Base-by-base conservation (phyloP, 1,140 invertebrate genomes). In the Pachypsylla venusta region DNA sequence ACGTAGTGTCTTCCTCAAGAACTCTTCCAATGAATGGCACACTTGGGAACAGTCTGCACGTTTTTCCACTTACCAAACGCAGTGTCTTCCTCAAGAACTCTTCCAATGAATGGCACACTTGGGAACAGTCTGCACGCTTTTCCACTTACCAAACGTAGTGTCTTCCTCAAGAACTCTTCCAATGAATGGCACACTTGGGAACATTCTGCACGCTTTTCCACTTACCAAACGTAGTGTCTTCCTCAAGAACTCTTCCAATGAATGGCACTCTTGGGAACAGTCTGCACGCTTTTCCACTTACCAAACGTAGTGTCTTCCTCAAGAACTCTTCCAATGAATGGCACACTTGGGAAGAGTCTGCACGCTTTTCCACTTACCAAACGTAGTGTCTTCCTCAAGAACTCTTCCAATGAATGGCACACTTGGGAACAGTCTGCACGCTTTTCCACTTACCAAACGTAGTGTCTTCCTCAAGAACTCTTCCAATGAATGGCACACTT, bases 251-350 rank as follows among this genome's bases (percentile, higher is more conserved):
- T 28, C 78, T 61, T 3, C 66, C 72, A 61, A 77, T 72, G 28
- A 75, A 65, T 7, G 77, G 76, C 3, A 79, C 76, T n/a, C 75
- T 74, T 14, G 78, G 76, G 62, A 67, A 78, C 1, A 76, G 58
- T 24, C 73, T 59, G n/a, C n/a, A 64, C 28, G 0, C 70, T 16
- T n/a, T 70, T 75, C 58, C 73, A 70, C 12, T n/a, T n/a, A n/a
- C n/a, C n/a, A n/a, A n/a, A 58, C 54, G 35, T 24, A 20, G 60
- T 60, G 40, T 66, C 63, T 63, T 76, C 70, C 5, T 63, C 67
- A 4, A 73, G 55, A 30, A 63, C 62, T 28, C 78, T 61, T 3
- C 66, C 72, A 61, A 77, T 72, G 28, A 75, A 65, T 7, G 77
- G 76, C 3, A 79, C 76, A 16, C 75, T 74, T 14, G 78, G 76